Evolutionary conservation across 2,888 invertebrate genomes (phyloP).

Genomic region (Leptarthrus brevirostris): DNA sequence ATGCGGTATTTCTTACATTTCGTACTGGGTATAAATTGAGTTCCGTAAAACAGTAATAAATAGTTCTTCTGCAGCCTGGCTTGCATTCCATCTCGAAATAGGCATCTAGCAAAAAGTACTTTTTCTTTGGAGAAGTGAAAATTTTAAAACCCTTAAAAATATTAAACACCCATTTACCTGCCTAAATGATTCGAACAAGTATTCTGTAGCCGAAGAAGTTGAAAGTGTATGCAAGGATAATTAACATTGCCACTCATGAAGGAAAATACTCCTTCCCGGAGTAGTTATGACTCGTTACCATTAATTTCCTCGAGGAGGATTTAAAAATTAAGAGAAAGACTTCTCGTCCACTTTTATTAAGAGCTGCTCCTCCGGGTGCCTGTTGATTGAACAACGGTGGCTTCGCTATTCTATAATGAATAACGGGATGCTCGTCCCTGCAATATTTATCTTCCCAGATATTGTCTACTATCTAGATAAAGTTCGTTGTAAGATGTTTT

Average conservation of each 20-base stretch:
- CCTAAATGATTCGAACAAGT: no score
- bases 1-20: no score
- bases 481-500: background rate
- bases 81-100: no score
- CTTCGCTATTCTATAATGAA: background rate
- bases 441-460: background rate
- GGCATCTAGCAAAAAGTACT: background rate
- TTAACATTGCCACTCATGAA: no score
- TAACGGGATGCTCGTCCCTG: background rate
- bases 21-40: no score
- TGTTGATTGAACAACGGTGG: conserved; percentile 11
- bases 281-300: no score
- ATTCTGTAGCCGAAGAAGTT: no score
- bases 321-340: conserved; percentile 24
- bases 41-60: no score
- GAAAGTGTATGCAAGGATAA: no score
- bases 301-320: background rate
- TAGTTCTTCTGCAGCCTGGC: no score
- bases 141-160: background rate
- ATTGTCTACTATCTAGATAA: background rate
- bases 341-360: background rate
- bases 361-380: background rate
- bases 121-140: conserved; percentile 1
- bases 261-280: no score
- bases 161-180: no score